Evolutionary conservation across 2,797 vertebrate genomes (phyloP).

Genomic region (Hylomyscus alleni): DNA sequence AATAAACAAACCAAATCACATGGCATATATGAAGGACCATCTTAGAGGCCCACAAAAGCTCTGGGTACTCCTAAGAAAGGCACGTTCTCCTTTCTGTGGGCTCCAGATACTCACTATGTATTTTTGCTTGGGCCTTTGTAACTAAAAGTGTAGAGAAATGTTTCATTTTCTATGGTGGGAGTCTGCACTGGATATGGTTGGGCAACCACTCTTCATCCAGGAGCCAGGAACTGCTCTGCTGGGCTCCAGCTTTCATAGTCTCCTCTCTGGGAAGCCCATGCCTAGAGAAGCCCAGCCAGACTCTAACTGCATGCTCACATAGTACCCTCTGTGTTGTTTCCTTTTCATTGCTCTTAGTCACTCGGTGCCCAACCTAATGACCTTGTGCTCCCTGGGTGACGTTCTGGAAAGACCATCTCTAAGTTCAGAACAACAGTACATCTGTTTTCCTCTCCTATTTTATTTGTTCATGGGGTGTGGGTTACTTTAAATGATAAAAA

Average conservation of each 20-base stretch:
- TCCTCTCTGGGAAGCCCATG: not conserved
- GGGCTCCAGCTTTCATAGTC: accelerated
- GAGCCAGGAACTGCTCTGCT: no score
- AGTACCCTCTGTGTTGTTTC: accelerated
- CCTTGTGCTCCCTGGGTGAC: not conserved
- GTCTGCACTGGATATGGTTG: not conserved
- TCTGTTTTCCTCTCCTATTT: not conserved
- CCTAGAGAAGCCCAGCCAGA: accelerated
- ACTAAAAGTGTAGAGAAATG: not conserved
- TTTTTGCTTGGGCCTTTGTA: accelerated
- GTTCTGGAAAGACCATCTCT: not conserved
- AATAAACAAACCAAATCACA: not conserved
- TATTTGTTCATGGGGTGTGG: accelerated
- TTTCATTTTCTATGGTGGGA: not conserved
- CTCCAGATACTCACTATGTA: accelerated
- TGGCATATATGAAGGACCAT: accelerated
- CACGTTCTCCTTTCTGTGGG: not conserved
- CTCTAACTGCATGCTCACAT: not conserved
- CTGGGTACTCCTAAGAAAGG: no score
- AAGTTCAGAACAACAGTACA: not conserved
- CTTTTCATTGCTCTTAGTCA: not conserved
- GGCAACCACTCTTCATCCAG: not conserved
- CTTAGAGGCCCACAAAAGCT: not conserved
- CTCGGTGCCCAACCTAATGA: not conserved
- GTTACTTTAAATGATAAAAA: not conserved